Evolutionary conservation across 2,888 invertebrate species (phyloP), one percentile per base, ranked within the genome.

Genomic region (Chloroclysta siterata): DNA sequence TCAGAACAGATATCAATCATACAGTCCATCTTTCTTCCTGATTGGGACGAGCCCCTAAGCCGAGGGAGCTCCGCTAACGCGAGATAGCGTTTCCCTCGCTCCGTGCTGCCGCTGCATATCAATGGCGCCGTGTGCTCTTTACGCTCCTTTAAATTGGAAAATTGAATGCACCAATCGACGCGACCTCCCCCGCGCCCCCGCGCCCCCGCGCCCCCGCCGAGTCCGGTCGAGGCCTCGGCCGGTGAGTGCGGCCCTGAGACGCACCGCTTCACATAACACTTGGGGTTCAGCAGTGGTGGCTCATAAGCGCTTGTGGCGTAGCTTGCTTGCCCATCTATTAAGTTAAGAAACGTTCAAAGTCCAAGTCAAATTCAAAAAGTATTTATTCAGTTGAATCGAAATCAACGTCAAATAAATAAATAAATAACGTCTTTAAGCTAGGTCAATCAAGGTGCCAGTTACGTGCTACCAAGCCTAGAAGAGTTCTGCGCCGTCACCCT

Each of bases 141-240:
- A 74, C 77, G 79, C 77, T 71, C 60, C 72, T 77, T 74, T 77
- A 77, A 76, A 78, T 78, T 75, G 77, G 77, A 76, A 78, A 80
- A 80, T 80, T 79, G 79, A 72, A 78, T 75, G 74, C 72, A 46
- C 66, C 72, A 69, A 65, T 69, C 66, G 68, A 47, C 54, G 54
- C 58, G 13, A 55, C 51, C 42, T 5, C 52, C 57, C 55, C 53
- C 48, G 57, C 53, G 48, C 57, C 6, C 33, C 1, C 8, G 0
- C 15, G 47, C 6, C 53, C n/a, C n/a, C n/a, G n/a, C n/a, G n/a
- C 29, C 6, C 6, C 1, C 15, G 47, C 6, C 53, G 14, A 13
- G 41, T 36, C 28, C 28, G 15, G 39, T 41, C 39, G 52, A 33
- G 59, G 47, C 57, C 60, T 53, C n/a, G n/a, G 47, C 6, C 53